Base-by-base conservation (phyloP, 2,113 vertebrate genomes). In the Platysternon megacephalum region DNA sequence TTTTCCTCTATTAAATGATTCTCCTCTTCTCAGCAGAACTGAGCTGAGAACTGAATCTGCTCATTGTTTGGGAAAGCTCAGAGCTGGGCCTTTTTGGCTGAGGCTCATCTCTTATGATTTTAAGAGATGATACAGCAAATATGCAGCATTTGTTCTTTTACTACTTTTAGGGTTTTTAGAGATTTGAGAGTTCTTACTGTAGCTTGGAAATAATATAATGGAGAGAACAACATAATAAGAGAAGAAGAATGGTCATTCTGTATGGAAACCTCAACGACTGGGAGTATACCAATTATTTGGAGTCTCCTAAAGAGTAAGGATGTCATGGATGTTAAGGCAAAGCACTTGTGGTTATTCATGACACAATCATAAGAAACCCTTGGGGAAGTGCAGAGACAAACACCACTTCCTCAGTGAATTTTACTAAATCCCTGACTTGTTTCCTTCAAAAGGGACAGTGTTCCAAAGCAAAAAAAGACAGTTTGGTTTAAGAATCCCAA, bases 111-210 rank as follows among this genome's bases (percentile, higher is more conserved):
- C 83, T 96, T 97, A 94, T 96, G 95, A 96, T 95, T 97, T 97
- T 95, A 96, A 96, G 96, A 97, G 96, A 96, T 97, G 96, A 97
- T 96, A 96, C 91, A 95, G 93, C 94, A 97, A 96, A 92, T 96
- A 97, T 97, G 95, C 97, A 96, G 96, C 96, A 97, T 97, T 97
- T 97, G 88, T 89, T 97, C 94, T 92, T 96, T 97, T 95, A 85
- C 72, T 96, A 94, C 79, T 94, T 82, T 94, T 91, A 55, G 85
- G 95, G 51, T 81, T 97, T 97, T 95, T 74, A 81, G 94, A 86
- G 46, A 79, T 85, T 81, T 68, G 93, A 95, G 93, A 86, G 56
- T 95, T 92, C 65, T 9, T 0, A 0, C 90, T 96, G 24, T 58
- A 44, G 65, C 29, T 65, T 48, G 39, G 48, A 84, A 46, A 58